Evolutionary conservation across 2,888 invertebrate species (phyloP).

Genomic region (Cistogaster globosa): DNA sequence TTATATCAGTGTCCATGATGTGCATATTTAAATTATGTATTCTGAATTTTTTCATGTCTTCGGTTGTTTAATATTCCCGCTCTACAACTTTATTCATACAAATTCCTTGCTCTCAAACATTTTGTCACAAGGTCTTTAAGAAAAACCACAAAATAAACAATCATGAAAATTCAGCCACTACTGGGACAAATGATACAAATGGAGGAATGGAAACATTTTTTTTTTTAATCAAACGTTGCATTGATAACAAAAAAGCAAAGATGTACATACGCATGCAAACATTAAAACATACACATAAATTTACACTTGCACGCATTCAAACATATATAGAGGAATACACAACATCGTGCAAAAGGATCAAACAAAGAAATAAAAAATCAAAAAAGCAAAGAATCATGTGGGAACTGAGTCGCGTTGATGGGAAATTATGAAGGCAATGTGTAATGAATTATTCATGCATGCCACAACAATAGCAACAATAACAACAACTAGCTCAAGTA

Average conservation of each 20-base stretch:
- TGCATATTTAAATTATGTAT: conserved; percentile 38
- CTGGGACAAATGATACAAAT: conserved; percentile 37
- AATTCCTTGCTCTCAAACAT: conserved; percentile 25
- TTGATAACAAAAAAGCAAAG: conserved; percentile 11
- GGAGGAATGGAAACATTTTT: conserved; percentile 8
- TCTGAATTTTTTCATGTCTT: conserved; percentile 46
- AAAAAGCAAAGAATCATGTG: conserved; percentile 31
- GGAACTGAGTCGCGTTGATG: conserved; percentile 49
- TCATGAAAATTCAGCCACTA: conserved; percentile 48
- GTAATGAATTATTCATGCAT: conserved; percentile 70
- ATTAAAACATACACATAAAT: neutral
- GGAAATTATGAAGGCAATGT: conserved; percentile 64
- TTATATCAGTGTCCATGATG: conserved; percentile 45
- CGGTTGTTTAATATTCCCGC: conserved; percentile 24
- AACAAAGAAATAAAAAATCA: neutral
- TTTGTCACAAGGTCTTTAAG: conserved; percentile 18
- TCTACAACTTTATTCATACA: conserved; percentile 2
- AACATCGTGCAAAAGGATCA: neutral
- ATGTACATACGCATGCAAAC: conserved; percentile 10
- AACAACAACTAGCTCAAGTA: conserved; percentile 2
- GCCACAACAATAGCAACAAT: conserved; percentile 24
- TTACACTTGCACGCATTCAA: neutral
- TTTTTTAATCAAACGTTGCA: conserved; percentile 25
- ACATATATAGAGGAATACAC: neutral
- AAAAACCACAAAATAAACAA: conserved; percentile 64